Evolutionary conservation across 2,888 invertebrate species (phyloP), one percentile per base, ranked within the genome.

Genomic region (Drosophila antonietae): DNA sequence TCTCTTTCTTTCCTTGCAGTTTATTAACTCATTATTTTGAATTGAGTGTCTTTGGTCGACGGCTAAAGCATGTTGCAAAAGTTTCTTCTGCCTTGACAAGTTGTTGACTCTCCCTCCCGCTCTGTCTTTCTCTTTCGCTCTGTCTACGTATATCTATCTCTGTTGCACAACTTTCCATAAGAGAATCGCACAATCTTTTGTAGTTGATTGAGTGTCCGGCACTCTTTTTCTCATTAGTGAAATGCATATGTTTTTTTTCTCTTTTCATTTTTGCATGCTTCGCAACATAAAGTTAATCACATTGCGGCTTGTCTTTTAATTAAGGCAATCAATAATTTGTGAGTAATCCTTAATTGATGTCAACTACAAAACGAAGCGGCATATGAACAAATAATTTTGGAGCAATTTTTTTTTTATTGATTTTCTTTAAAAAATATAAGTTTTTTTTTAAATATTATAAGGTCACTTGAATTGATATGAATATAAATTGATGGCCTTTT

Each of bases 21-120:
- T 88, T 83, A 88, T 88, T 88, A 76, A 83, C 78, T 88, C 88
- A 80, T 82, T 83, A 88, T 88, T 83, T 88, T 69, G 69, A 78
- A 83, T 82, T 80, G 75, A 84, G 82, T 80, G 63, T 66, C 52
- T 52, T 61, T 74, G 64, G 56, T 76, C 68, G 70, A 43, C 70
- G 77, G 72, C 69, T 75, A 78, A 87, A 83, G 61, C 68, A 68
- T 76, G 78, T 71, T 78, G 81, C 61, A 73, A 65, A 56, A 73
- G 68, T 78, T 73, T 78, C 63, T 41, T 53, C 61, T 65, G 75
- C 43, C 66, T 58, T 65, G 70, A 79, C 67, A 78, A 78, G 37
- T 55, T 39, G 49, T 4, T 53, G 37, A 20, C 62, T 79, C n/a
- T n/a, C 15, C n/a, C n/a, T n/a, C 15, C n/a, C 28, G 10, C n/a